Conservation (phyloP, 37 sponge, comb jelly and placozoan genomes). For the Chondrosia reniformis region DNA sequence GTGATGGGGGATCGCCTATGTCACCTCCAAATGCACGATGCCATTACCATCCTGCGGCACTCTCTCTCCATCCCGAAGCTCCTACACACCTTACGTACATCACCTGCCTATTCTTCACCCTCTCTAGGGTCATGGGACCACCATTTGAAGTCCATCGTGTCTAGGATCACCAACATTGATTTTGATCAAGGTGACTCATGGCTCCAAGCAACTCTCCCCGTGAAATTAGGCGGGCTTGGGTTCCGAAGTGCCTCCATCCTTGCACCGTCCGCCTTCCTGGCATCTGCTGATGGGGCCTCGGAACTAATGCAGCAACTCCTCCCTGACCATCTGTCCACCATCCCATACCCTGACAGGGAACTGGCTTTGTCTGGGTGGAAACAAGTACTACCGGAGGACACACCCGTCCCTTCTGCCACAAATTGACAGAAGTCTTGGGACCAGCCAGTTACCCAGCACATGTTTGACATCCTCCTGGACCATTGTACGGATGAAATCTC, state of each 20-base stretch:
- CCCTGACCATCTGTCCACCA: background rate
- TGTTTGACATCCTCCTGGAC: no score
- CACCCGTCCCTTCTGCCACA: background rate
- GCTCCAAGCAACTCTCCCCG: slow-evolving; percentile 33
- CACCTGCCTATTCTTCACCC: slow-evolving; percentile 9
- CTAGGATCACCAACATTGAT: slow-evolving; percentile 6
- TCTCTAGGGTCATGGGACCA: background rate
- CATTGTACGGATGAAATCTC: no score
- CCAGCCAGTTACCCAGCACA: no score
- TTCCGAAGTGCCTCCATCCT: no score
- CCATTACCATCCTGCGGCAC: slow-evolving; percentile 18
- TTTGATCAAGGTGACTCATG: slow-evolving; percentile 22
- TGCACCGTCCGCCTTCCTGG: no score
- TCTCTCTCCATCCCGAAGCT: slow-evolving; percentile 43
- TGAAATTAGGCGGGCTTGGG: no score
- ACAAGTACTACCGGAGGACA: no score
- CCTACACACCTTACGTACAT: slow-evolving; percentile 26
- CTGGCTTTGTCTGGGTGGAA: slow-evolving; percentile 7
- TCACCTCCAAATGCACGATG: slow-evolving; percentile 20
- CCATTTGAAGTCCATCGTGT: background rate
- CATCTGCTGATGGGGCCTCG: no score
- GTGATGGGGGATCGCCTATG: slow-evolving; percentile 7
- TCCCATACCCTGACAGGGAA: background rate
- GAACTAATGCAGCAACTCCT: no score
- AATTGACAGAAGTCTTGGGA: no score